phyloP scores from a whole-genome alignment of 2,797 vertebrate species.

The Protonibea diacanthus region DNA sequence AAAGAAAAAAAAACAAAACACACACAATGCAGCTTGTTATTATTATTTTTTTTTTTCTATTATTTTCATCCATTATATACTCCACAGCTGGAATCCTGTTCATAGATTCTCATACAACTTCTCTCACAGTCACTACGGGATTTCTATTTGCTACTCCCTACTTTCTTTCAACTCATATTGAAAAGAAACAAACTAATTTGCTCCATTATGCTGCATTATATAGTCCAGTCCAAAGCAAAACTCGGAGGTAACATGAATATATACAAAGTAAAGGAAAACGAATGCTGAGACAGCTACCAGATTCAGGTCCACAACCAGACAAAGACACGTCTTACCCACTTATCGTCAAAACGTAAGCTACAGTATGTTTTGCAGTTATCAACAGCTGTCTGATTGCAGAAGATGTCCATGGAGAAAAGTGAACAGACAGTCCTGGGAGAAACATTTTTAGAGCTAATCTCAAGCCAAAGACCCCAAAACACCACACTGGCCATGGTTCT shows the following conservation, averaged over 20 bases:
- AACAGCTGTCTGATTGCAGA: neutral
- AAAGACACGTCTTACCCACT: too few species aligned
- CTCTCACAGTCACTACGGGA: neutral
- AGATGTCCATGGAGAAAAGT: neutral
- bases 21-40: conserved; percentile 6
- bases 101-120: neutral
- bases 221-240: neutral
- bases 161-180: neutral
- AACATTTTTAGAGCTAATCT: neutral
- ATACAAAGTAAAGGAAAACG: neutral
- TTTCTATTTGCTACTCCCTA: conserved; percentile 4
- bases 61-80: conserved; percentile 3
- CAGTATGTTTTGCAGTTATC: neutral
- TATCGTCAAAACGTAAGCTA: neutral
- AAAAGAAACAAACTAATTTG: neutral
- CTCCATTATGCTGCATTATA: neutral
- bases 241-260: neutral
- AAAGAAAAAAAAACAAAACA: conserved; percentile 12
- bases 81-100: conserved; percentile 1
- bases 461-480: neutral
- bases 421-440: neutral
- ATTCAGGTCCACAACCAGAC: neutral
- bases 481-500: neutral
- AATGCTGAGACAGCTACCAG: neutral
- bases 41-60: neutral